phyloP scores from a whole-genome alignment of 1,140 invertebrate species.

The Doryteuthis pealeii region DNA sequence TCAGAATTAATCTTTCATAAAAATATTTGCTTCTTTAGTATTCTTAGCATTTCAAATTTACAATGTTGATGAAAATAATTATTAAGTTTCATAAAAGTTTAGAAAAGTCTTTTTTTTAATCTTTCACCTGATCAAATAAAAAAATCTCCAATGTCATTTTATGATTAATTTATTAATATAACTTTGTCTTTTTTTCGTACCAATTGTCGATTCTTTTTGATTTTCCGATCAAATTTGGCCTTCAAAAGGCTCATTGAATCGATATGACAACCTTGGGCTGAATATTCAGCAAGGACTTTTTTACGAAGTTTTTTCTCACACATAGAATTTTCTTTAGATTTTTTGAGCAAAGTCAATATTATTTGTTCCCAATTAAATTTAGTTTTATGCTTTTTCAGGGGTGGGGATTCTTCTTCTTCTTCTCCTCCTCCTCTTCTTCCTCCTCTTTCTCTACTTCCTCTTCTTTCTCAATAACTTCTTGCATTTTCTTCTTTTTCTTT shows the following conservation, averaged over 20 bases:
- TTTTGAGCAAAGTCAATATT: background rate
- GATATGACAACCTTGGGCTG: background rate
- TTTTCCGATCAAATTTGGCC: background rate
- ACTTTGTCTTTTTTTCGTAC: background rate
- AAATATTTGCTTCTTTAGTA: no score
- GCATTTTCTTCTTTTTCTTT: no score
- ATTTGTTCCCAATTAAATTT: background rate
- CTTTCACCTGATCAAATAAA: no score
- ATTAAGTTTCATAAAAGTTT: no score
- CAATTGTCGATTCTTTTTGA: background rate
- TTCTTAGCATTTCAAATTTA: no score
- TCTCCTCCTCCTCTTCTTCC: constrained; percentile 1
- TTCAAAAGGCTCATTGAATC: background rate
- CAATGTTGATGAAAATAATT: no score
- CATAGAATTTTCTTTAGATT: background rate
- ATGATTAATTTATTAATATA: background rate
- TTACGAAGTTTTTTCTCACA: background rate
- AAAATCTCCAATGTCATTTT: no score
- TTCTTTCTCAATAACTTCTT: no score
- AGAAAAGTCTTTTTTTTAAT: no score
- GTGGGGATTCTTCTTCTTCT: background rate
- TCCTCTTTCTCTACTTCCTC: background rate
- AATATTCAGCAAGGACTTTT: background rate
- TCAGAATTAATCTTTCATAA: no score
- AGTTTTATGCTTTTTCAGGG: background rate